Evolutionary conservation across 2,888 invertebrate species (phyloP), one percentile per base, ranked within the genome.

Genomic region (Lepidocyrtoides sp.): DNA sequence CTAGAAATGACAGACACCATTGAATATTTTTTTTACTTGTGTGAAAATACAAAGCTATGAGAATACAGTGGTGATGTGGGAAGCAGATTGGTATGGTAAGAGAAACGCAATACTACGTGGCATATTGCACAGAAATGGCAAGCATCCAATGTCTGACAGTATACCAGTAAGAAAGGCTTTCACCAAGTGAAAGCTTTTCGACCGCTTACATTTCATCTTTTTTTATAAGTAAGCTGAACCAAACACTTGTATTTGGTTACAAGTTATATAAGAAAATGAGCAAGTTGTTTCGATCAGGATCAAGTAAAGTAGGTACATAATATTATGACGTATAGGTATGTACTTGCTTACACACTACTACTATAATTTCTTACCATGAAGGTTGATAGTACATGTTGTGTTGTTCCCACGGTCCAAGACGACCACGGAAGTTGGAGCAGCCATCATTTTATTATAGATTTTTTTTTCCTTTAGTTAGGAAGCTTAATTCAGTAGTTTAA

Each of bases 371-470:
- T 97, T 96, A 98, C 98, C 98, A 96, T 98, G 98, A 96, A 98
- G 97, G 96, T 99, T 98, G 96, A 99, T 98, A 95, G 98, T 98
- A 96, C 98, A 98, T 95, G 98, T 98, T 95, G 98, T 98, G 96
- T 98, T 98, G 96, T 98, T 98, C 96, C 98, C 98, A 96, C 98
- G 97, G 96, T 98, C 98, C 95, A 98, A 96, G 95, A 98, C 98
- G 96, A 98, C 98, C 96, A 98, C 98, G 97, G 98, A 98, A 95
- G 98, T 98, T 96, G 97, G 97, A 95, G 98, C 98, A 95, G 95
- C 96, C 94, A 94, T 94, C 17, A 86, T 91, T 32, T 29, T 23
- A 54, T 48, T 12, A 17, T 4, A 10, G 32, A n/a, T 2, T 66
- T 75, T 72, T 75, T 75, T 14, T 84, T 66, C 48, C 14, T 48